Evolutionary conservation across 2,113 vertebrate species (phyloP).

Genomic region (Pollachius pollachius): DNA sequence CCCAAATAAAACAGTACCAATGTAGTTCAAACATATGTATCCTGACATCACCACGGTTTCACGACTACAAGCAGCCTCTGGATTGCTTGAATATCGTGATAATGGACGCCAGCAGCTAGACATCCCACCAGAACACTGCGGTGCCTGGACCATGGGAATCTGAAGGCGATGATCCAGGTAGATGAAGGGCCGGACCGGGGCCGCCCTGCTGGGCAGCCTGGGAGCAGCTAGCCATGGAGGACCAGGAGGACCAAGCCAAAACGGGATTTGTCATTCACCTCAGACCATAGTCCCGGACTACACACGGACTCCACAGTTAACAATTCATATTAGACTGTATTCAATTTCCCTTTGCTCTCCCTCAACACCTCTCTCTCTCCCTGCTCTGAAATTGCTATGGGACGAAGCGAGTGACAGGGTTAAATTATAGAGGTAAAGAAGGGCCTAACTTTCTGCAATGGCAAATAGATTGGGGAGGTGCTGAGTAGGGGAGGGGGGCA

Average conservation of each 20-base stretch:
- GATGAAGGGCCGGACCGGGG: no score
- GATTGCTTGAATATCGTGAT: no score
- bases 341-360: neutral
- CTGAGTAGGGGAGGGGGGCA: neutral
- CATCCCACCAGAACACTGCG: no score
- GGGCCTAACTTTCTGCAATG: neutral
- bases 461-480: neutral
- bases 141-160: no score
- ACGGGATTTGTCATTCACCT: constrained; percentile 4
- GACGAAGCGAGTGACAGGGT: neutral
- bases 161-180: no score
- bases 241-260: neutral
- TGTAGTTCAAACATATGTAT: no score
- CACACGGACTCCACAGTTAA: constrained; percentile 2
- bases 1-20: no score
- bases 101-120: no score
- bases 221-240: no score
- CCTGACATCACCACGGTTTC: no score
- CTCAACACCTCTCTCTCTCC: neutral
- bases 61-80: no score
- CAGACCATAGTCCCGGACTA: neutral
- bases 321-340: constrained; percentile 1
- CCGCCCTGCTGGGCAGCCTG: no score
- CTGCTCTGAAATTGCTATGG: constrained; percentile 5
- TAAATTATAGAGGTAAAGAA: neutral